Conservation (phyloP, 2,888 invertebrate species). For the Pasiphila rectangulata region DNA sequence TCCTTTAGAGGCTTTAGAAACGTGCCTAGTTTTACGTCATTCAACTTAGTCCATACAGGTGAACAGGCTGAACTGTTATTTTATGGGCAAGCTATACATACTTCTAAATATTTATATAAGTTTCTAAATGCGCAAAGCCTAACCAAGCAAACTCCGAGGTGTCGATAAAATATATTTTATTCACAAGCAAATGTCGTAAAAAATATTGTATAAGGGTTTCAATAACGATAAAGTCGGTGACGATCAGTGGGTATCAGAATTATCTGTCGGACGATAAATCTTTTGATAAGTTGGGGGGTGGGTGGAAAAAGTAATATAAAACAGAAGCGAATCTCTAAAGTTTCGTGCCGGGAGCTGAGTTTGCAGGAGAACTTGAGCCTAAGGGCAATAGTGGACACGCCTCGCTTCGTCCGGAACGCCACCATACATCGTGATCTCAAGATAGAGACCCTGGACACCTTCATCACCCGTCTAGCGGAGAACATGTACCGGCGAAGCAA, state of each 20-base stretch:
- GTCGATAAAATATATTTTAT: conserved; percentile 25
- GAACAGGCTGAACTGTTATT: background rate
- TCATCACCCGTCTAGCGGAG: too few relatives aligned
- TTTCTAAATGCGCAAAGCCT: conserved; percentile 2
- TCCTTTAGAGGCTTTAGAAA: too few relatives aligned
- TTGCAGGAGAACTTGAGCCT: too few relatives aligned
- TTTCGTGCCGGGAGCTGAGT: too few relatives aligned
- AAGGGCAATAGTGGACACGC: too few relatives aligned
- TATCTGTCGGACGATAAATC: conserved; percentile 28
- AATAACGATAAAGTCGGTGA: conserved; percentile 31
- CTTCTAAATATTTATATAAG: background rate
- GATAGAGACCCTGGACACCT: too few relatives aligned
- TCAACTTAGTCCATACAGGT: too few relatives aligned
- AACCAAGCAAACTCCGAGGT: conserved; percentile 7
- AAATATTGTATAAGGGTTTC: conserved; percentile 29
- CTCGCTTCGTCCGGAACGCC: too few relatives aligned
- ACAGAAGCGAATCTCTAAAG: too few relatives aligned
- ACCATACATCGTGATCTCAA: too few relatives aligned
- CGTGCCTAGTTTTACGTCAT: too few relatives aligned
- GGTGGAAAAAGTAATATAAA: background rate
- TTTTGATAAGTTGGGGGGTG: conserved; percentile 12
- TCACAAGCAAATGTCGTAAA: conserved; percentile 28
- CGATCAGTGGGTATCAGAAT: conserved; percentile 23
- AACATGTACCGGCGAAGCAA: too few relatives aligned
- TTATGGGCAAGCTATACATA: background rate